phyloP scores from a whole-genome alignment of 2,797 vertebrate genomes.

The Myioborus miniatus region DNA sequence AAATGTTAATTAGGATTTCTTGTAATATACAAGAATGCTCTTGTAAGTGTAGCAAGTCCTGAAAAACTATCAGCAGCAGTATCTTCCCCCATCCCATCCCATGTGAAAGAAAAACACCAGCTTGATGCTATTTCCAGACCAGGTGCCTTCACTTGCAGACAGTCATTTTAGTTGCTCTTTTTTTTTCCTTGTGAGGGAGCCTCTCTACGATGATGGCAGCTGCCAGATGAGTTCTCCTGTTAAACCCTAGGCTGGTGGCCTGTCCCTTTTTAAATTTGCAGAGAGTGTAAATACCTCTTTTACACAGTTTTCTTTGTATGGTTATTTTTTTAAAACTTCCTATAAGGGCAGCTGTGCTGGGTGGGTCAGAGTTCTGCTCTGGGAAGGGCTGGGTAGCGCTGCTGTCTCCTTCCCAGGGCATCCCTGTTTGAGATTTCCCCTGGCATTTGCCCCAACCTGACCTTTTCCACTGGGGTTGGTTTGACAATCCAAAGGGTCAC shows the following conservation, averaged over 20 bases:
- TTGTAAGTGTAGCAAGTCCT: background rate
- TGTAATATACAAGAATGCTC: background rate
- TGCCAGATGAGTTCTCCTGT: background rate
- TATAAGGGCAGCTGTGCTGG: background rate
- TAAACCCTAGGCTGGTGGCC: background rate
- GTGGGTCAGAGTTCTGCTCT: background rate
- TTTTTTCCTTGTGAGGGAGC: background rate
- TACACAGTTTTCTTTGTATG: background rate
- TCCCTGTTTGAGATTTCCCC: background rate
- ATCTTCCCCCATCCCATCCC: background rate
- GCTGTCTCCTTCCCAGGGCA: background rate
- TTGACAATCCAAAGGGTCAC: background rate
- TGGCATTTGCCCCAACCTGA: background rate
- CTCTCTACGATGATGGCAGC: constrained; percentile 6
- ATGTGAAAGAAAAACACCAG: constrained; percentile 8
- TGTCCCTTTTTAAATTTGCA: constrained; percentile 5
- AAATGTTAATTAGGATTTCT: background rate
- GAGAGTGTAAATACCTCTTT: constrained; percentile 55
- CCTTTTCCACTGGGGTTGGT: background rate
- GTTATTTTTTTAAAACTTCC: constrained; percentile 19
- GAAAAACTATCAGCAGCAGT: constrained; percentile 15
- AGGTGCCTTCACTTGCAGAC: constrained; percentile 45
- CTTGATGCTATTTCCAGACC: constrained; percentile 44
- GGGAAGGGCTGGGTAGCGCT: background rate
- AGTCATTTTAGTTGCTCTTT: constrained; percentile 22